Conservation (phyloP, 2,888 invertebrate genomes). For the Pyrrhia umbra region DNA sequence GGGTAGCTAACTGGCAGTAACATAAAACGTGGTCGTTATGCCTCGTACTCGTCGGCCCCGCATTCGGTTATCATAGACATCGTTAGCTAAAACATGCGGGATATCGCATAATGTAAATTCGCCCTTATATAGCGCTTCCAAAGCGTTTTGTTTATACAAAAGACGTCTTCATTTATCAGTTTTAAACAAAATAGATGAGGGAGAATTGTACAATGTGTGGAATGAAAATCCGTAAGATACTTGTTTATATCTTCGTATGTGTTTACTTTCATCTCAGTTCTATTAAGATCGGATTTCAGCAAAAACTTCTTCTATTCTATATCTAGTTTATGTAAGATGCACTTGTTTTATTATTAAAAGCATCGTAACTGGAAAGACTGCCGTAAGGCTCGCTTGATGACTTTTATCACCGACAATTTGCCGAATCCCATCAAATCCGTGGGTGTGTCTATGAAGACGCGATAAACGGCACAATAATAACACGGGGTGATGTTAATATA, state of each 20-base stretch:
- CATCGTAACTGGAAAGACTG: conserved; percentile 1
- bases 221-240: conserved; percentile 25
- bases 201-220: conserved; percentile 20
- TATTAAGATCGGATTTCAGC: conserved; percentile 1
- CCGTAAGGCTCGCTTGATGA: neutral
- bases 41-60: conserved; percentile 43
- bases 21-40: conserved; percentile 46
- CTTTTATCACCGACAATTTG: conserved; percentile 1
- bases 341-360: conserved; percentile 6
- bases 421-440: neutral
- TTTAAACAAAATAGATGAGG: conserved; percentile 28
- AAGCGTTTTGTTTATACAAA: conserved; percentile 28
- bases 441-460: conserved; percentile 1
- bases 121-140: conserved; percentile 34
- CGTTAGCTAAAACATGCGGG: conserved; percentile 55
- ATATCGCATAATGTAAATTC: conserved; percentile 48
- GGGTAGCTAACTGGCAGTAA: conserved; percentile 39
- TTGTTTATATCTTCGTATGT: neutral
- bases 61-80: conserved; percentile 53
- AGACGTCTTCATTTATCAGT: conserved; percentile 25
- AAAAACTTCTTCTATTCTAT: neutral
- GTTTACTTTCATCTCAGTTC: neutral
- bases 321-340: too few species aligned
- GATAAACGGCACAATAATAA: neutral
- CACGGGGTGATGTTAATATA: neutral